These are phyloP conservation scores for Dexiosoma caninum DNA, from an alignment of 2,888 invertebrate genomes.

Conservation along the genomic window DNA sequence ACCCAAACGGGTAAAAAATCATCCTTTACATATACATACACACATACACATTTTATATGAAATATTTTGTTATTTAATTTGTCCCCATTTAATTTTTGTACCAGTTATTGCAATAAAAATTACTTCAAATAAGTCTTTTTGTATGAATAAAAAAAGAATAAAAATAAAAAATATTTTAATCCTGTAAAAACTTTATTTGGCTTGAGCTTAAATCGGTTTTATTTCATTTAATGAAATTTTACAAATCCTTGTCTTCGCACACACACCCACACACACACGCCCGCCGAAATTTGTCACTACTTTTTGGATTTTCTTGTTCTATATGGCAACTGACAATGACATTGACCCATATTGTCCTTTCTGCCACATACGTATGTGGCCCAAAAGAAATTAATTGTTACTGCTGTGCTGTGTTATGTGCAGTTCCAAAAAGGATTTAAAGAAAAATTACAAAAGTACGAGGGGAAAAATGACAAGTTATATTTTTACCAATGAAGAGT, in stretches of 20 bases:
- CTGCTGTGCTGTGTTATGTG: slow-evolving; percentile 40
- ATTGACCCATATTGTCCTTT: slow-evolving; percentile 62
- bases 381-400: slow-evolving; percentile 60
- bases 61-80: too few species aligned
- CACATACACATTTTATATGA: too few species aligned
- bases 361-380: slow-evolving; percentile 55
- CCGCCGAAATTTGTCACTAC: slow-evolving; percentile 7
- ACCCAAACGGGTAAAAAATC: too few species aligned
- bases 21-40: too few species aligned
- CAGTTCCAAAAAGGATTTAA: slow-evolving; percentile 26
- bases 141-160: too few species aligned
- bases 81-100: too few species aligned
- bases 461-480: not conserved
- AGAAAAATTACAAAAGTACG: not conserved
- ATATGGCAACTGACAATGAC: slow-evolving; percentile 42
- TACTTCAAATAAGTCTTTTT: too few species aligned
- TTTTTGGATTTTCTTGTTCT: not conserved
- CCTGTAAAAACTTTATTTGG: not conserved
- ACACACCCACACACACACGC: not conserved
- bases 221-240: slow-evolving; percentile 23
- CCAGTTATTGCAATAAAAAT: too few species aligned
- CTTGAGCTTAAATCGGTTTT: slow-evolving; percentile 17
- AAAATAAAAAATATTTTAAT: not conserved
- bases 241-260: slow-evolving; percentile 3
- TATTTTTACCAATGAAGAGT: not conserved